These are phyloP conservation scores for Tuta absoluta DNA, from an alignment of 2,888 invertebrate genomes.

Conservation along the genomic window DNA sequence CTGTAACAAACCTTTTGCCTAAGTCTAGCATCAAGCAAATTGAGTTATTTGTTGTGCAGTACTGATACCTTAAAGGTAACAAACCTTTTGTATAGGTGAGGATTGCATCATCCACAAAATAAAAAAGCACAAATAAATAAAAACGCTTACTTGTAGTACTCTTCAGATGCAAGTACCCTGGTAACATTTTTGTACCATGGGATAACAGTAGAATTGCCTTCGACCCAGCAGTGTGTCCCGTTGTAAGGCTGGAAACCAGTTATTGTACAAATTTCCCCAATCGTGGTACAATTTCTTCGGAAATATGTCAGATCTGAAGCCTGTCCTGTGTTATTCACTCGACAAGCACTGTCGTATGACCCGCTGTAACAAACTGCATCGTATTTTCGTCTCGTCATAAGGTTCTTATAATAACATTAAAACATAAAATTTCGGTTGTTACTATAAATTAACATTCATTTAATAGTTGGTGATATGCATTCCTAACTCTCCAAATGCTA, in stretches of 20 bases:
- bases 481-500: too few species aligned
- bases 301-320: constrained; percentile 75
- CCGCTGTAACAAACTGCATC: constrained; percentile 84
- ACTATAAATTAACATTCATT: too few species aligned
- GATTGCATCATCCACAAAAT: background rate
- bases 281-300: constrained; percentile 71
- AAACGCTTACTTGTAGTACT: constrained; percentile 85
- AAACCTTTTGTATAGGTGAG: too few species aligned
- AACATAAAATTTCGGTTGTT: too few species aligned
- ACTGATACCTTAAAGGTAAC: too few species aligned
- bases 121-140: background rate
- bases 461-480: too few species aligned
- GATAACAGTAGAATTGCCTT: constrained; percentile 50
- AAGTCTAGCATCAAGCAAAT: too few species aligned
- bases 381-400: constrained; percentile 13
- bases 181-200: constrained; percentile 79
- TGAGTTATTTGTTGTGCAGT: too few species aligned
- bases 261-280: constrained; percentile 73
- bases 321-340: constrained; percentile 56
- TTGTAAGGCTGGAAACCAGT: constrained; percentile 66
- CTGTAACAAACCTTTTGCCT: too few species aligned
- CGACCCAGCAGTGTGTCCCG: constrained; percentile 69
- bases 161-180: constrained; percentile 82
- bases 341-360: constrained; percentile 79
- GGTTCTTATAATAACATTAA: too few species aligned